phyloP scores from a whole-genome alignment of 2,113 vertebrate species.

The Nothoprocta pentlandii region DNA sequence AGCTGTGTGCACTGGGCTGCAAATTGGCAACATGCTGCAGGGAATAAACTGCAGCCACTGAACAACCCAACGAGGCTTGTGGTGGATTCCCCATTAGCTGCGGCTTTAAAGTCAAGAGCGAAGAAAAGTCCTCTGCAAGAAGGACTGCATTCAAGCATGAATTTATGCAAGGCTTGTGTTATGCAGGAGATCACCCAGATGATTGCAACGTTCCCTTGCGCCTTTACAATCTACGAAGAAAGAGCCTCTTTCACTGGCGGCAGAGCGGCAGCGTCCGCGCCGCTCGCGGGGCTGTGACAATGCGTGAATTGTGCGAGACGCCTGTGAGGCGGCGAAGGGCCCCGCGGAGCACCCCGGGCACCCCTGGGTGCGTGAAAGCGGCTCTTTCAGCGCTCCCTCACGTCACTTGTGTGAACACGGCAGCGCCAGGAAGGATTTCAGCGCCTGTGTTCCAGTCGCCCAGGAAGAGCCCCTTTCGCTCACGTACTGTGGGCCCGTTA shows the following conservation, averaged over 20 bases:
- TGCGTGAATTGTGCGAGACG: constrained; percentile 62
- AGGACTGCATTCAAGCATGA: not conserved
- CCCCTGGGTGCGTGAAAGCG: constrained; percentile 47
- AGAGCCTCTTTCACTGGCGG: constrained; percentile 45
- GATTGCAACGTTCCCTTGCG: constrained; percentile 53
- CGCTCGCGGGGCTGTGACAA: constrained; percentile 27
- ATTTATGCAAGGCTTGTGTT: constrained; percentile 36
- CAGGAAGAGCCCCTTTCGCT: not conserved
- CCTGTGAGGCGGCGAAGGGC: not conserved
- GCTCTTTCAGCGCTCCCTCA: constrained; percentile 53
- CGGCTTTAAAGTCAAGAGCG: not conserved
- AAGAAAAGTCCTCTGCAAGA: constrained; percentile 22
- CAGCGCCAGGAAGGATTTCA: constrained; percentile 25
- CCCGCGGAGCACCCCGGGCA: constrained; percentile 34
- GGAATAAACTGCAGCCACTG: not conserved
- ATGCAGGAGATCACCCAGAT: constrained; percentile 43
- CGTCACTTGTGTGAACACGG: constrained; percentile 38
- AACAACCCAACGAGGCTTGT: not conserved
- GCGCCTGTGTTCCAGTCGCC: not conserved
- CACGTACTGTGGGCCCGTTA: not conserved
- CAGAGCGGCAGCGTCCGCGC: constrained; percentile 37
- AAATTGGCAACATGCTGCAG: not conserved
- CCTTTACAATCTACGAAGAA: constrained; percentile 36
- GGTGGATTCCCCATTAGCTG: not conserved
- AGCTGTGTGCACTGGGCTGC: not conserved